Evolutionary conservation across 2,888 invertebrate genomes (phyloP).

Genomic region (Meiosimyza platycephala): DNA sequence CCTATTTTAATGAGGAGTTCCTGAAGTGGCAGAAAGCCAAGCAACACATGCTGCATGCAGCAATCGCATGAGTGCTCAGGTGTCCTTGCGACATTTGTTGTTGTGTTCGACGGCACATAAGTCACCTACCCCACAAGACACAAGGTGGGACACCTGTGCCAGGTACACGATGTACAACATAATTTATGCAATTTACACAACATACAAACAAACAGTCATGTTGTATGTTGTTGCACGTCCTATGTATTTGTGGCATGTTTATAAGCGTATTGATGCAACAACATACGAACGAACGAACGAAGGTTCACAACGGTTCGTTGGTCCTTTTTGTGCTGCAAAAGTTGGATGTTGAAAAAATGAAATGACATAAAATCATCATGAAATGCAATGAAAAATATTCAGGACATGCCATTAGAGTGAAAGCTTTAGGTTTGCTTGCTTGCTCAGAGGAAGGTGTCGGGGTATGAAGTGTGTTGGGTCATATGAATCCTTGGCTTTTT

Average conservation of each 20-base stretch:
- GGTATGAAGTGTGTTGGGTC: background rate
- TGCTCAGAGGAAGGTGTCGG: background rate
- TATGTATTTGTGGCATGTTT: constrained; percentile 30
- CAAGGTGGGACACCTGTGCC: background rate
- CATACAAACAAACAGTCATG: background rate
- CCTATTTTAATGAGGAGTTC: constrained; percentile 26
- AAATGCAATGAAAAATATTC: constrained; percentile 1
- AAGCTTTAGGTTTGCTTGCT: background rate
- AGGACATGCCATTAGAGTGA: constrained; percentile 23
- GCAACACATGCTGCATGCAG: background rate
- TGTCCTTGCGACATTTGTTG: constrained; percentile 8
- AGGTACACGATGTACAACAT: constrained; percentile 2
- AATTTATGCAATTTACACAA: constrained; percentile 18
- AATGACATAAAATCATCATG: too few species aligned
- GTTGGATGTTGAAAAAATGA: background rate
- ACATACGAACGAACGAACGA: constrained; percentile 11
- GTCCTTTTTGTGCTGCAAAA: constrained; percentile 19
- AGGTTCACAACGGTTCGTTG: constrained; percentile 34
- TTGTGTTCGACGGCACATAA: background rate
- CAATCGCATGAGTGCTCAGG: background rate
- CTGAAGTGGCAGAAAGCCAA: constrained; percentile 7
- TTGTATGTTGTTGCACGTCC: constrained; percentile 1
- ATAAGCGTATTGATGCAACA: background rate
- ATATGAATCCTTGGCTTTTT: constrained; percentile 10
- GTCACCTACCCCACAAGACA: background rate